Percentiles rank a stretch among this genome's conserved stretches.
phyloP scores from a whole-genome alignment of 2,888 invertebrate species.

The Drosophila tripunctata region DNA sequence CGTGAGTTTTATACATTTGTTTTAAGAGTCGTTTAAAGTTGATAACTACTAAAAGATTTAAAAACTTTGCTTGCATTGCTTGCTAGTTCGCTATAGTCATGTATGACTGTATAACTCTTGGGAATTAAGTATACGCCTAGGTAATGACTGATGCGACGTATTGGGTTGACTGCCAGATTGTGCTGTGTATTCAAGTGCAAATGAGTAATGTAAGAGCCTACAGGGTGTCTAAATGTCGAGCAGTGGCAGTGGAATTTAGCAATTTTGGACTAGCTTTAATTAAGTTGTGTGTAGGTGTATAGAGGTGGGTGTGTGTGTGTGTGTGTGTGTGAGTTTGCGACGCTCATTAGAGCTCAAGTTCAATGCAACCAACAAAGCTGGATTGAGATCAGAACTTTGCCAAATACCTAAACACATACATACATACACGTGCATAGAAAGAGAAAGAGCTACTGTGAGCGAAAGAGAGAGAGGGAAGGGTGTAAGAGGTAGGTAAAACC shows the following conservation, averaged over 20 bases:
- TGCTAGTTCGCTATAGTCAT: too few species aligned
- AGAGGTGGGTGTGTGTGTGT: not conserved
- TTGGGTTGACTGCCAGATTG: not conserved
- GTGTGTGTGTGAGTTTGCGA: too few species aligned
- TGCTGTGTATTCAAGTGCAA: not conserved
- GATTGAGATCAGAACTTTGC: conserved; percentile 40
- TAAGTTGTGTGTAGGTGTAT: conserved; percentile 42
- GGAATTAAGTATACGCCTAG: not conserved
- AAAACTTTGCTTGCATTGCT: too few species aligned
- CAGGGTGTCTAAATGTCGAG: conserved; percentile 8
- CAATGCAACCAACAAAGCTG: conserved; percentile 45
- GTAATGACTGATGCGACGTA: too few species aligned
- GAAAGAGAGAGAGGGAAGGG: conserved; percentile 1
- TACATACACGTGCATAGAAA: not conserved
- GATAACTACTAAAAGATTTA: too few species aligned
- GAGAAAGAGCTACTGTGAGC: not conserved
- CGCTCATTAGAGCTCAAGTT: too few species aligned
- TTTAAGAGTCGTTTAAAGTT: too few species aligned
- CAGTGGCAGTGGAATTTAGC: not conserved
- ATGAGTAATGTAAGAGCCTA: not conserved
- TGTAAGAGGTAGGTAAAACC: conserved; percentile 72
- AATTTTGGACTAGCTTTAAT: conserved; percentile 41
- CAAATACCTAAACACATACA: conserved; percentile 18
- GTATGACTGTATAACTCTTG: too few species aligned
- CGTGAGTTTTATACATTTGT: too few species aligned